Conservation (phyloP, 2,113 vertebrate genomes). For the Emydura subglobosa region DNA sequence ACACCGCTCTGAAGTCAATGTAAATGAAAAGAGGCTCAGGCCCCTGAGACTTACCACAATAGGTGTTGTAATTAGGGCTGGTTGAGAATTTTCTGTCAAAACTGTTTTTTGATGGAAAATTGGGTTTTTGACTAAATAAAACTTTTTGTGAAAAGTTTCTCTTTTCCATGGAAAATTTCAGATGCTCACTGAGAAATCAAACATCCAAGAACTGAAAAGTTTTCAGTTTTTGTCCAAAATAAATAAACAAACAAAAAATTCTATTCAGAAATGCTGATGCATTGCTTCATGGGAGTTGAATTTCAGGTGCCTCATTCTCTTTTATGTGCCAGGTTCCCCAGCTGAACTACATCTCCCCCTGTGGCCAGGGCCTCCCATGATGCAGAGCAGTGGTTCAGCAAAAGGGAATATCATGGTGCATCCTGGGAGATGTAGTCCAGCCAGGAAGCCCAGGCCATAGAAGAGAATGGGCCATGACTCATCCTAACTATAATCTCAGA, state of each 20-base stretch:
- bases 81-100: neutral
- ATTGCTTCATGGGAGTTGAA: neutral
- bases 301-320: neutral
- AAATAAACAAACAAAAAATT: neutral
- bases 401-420: neutral
- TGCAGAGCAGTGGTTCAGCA: neutral
- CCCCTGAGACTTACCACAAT: neutral
- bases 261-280: neutral
- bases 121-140: neutral
- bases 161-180: neutral
- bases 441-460: neutral
- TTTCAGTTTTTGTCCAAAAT: neutral
- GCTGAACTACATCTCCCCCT: neutral
- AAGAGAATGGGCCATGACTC: neutral
- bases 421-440: neutral
- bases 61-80: neutral
- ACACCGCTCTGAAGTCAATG: neutral
- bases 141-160: neutral
- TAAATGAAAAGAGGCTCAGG: neutral
- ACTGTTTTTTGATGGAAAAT: accelerated
- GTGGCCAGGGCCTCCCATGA: neutral
- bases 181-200: neutral
- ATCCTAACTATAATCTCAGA: neutral
- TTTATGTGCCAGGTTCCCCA: neutral
- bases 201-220: neutral